Evolutionary conservation across 1,140 invertebrate species (phyloP), one percentile per base, ranked within the genome.

Genomic region (Galleria mellonella): DNA sequence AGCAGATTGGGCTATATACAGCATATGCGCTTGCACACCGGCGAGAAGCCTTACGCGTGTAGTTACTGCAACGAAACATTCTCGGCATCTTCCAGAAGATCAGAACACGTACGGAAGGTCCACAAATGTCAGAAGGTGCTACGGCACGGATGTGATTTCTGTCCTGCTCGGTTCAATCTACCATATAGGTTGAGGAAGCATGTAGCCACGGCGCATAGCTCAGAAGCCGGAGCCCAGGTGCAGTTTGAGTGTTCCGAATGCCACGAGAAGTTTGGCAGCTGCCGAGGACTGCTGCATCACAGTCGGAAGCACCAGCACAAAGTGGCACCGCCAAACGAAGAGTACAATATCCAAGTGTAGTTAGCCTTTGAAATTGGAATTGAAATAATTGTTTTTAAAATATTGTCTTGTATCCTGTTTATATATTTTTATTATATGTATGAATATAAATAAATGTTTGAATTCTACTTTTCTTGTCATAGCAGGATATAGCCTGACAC

Each of bases 1-100:
- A 69, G 65, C 0, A 72, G 61, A 12, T 36, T 79, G 0, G 73
- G 78, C 5, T 74, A 69, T 13, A 54, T 43, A 0, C 78, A 83
- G 32, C 78, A 83, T 38, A 27, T 78, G 10, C 56, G 78, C 0
- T 39, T 83, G 0, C 75, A 79, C 33, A 74, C 70, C 0, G 78
- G 78, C 0, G 78, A 83, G 40, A 70, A 61, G 11, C 78, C 75
- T 0, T 83, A 79, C 28, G n/a, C 44, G 2, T 83, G 75, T 42
- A 54, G 62, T n/a, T 48, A 61, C 8, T 83, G 78, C 23, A 61
- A 59, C 0, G 73, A 79, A 39, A 54, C 68, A 0, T 83, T 83
- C 38, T 64, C 67, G 0, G 70, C 73, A 0, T 79, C 78, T 0
- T 83, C 78, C 0, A 54, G 75, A 40, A 43, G 70, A 4, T 83